Conservation (phyloP, 2,888 invertebrate genomes). For the Hybos culiciformis region DNA sequence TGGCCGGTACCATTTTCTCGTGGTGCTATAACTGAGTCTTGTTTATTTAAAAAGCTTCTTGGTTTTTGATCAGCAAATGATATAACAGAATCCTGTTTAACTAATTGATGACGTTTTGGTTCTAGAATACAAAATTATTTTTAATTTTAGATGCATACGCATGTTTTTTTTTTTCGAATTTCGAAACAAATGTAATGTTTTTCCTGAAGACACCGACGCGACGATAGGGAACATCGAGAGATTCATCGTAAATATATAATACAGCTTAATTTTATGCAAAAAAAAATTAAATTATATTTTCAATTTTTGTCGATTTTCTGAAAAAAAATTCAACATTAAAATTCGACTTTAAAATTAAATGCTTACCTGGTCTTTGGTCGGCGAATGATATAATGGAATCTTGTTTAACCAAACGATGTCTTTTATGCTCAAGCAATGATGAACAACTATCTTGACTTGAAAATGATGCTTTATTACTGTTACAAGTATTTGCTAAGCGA, state of each 20-base stretch:
- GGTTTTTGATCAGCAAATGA: conserved; percentile 35
- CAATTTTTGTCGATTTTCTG: too few species aligned
- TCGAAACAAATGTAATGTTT: not conserved
- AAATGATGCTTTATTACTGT: conserved; percentile 11
- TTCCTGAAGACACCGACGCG: not conserved
- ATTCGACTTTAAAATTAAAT: not conserved
- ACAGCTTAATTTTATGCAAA: not conserved
- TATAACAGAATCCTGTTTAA: conserved; percentile 36
- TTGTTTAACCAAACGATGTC: conserved; percentile 35
- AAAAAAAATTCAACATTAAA: not conserved
- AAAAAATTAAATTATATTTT: too few species aligned
- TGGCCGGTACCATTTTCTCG: conserved; percentile 29
- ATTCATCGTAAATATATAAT: not conserved
- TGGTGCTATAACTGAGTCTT: conserved; percentile 32
- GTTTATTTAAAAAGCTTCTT: conserved; percentile 32
- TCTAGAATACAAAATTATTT: conserved; percentile 16
- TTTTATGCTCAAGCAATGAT: conserved; percentile 28
- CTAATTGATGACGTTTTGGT: conserved; percentile 32
- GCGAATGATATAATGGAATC: conserved; percentile 36
- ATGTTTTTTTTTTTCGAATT: not conserved
- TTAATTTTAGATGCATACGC: not conserved
- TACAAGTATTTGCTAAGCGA: conserved; percentile 13
- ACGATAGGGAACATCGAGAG: not conserved
- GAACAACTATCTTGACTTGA: conserved; percentile 20
- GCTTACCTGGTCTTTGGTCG: conserved; percentile 31